These are phyloP conservation scores for Machimus atricapillus DNA, from an alignment of 2,888 invertebrate genomes.

Conservation along the genomic window DNA sequence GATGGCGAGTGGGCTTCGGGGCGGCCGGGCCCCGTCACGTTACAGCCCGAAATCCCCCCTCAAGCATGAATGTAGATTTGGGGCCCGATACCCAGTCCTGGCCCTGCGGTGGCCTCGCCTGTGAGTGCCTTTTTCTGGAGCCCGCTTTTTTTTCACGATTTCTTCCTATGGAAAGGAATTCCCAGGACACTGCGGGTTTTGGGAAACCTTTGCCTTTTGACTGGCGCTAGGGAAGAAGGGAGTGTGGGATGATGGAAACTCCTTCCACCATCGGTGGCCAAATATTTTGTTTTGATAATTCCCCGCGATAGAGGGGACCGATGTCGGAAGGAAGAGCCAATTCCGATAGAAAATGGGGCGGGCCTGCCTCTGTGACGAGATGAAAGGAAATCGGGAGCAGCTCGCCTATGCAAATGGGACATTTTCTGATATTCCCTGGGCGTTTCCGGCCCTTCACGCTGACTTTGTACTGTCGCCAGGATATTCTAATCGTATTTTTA, in stretches of 20 bases:
- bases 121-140: background rate
- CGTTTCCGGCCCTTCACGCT: background rate
- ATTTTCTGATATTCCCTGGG: background rate
- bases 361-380: slow-evolving; percentile 1
- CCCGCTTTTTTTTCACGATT: background rate
- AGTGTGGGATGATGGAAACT: background rate
- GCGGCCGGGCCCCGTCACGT: slow-evolving; percentile 7
- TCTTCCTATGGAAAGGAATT: background rate
- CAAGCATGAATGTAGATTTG: slow-evolving; percentile 20
- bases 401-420: slow-evolving; percentile 22
- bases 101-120: background rate
- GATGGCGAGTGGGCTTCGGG: background rate
- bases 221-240: background rate
- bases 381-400: background rate
- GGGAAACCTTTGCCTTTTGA: background rate
- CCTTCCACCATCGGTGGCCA: background rate
- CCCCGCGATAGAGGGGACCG: background rate
- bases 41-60: background rate
- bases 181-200: background rate
- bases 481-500: slow-evolving; percentile 29
- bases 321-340: slow-evolving; percentile 30
- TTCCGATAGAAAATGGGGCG: slow-evolving; percentile 17
- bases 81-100: background rate
- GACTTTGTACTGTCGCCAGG: slow-evolving; percentile 24
- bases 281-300: slow-evolving; percentile 40